Base-by-base conservation (phyloP, 2,888 invertebrate species). In the Drosophila vallismaia region DNA sequence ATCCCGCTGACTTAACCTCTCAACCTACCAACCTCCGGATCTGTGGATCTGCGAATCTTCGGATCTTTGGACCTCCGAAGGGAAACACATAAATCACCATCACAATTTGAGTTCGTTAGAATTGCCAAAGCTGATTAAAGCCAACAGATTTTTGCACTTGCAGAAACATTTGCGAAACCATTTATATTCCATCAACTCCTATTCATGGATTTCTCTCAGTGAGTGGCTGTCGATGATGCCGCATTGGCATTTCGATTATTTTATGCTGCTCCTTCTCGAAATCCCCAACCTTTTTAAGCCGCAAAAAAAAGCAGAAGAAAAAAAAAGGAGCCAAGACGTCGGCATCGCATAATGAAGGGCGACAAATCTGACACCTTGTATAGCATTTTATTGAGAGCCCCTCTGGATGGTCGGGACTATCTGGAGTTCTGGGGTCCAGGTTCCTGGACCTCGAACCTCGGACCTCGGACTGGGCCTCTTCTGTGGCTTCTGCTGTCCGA, bases 351-450 rank as follows among this genome's bases (percentile, higher is more conserved):
- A 90, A 90, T 90, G 90, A 90, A 89, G 91, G 90, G 90, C 90
- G 90, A 90, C 90, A 91, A 90, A 90, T 90, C 91, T 91, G 90
- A 90, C 90, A 90, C 90, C 91, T 90, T 90, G 90, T 90, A 89
- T 90, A 88, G 89, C 89, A 89, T 88, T 88, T 88, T 88, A 88
- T 88, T 88, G 89, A 86, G 89, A 86, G 82, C 71, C 78, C 76
- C 74, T 19, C 42, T 42, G 42, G 44, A 24, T 44, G 12, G 5
- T 29, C 2, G 12, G 28, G 19, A 19, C 19, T 19, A 19, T 28
- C 28, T 28, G 28, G 28, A 19, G 19, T 19, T 28, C 28, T 28
- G 28, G 28, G 33, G n/a, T n/a, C 33, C n/a, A 4, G 33, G 33
- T 10, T 1, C 31, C 10, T 4, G 31, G 3, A 10, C 31, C 9